Evolutionary conservation across 2,113 vertebrate species (phyloP).

Genomic region (Isichthys henryi): DNA sequence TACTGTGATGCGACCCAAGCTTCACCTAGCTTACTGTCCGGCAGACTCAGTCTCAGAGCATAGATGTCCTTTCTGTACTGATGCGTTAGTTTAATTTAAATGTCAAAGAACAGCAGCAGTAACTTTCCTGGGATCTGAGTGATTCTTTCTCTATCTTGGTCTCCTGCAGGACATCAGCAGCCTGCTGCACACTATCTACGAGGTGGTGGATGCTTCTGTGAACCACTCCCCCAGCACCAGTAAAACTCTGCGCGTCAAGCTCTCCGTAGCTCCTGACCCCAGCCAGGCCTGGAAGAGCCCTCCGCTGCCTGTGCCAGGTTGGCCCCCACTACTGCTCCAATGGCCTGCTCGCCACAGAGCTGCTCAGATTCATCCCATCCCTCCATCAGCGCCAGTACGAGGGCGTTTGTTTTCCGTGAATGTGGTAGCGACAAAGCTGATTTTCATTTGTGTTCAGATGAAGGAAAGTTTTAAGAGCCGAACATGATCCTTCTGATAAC

Average conservation of each 20-base stretch:
- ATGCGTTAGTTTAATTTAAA: background rate
- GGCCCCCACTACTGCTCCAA: background rate
- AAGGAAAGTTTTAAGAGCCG: slow-evolving; percentile 54
- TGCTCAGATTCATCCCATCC: slow-evolving; percentile 32
- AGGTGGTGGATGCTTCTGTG: slow-evolving; percentile 77
- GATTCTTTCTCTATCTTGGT: background rate
- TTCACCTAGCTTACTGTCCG: background rate
- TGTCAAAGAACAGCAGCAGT: background rate
- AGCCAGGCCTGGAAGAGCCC: slow-evolving; percentile 64
- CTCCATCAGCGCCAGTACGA: slow-evolving; percentile 50
- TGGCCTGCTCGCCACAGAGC: slow-evolving; percentile 15
- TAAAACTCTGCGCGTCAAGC: slow-evolving; percentile 76
- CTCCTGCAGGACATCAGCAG: slow-evolving; percentile 76
- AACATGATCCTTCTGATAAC: slow-evolving; percentile 13
- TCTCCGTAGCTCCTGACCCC: slow-evolving; percentile 70
- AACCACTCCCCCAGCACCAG: slow-evolving; percentile 70
- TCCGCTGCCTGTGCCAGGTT: background rate
- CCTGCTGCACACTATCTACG: slow-evolving; percentile 80
- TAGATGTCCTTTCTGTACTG: background rate
- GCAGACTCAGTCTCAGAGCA: background rate
- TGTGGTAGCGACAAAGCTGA: slow-evolving; percentile 34
- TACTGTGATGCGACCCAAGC: background rate
- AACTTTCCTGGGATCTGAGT: background rate
- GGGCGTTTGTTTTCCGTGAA: slow-evolving; percentile 62
- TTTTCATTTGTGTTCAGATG: slow-evolving; percentile 47